Conservation (phyloP, 2,888 invertebrate genomes). For the Molanna angustata region DNA sequence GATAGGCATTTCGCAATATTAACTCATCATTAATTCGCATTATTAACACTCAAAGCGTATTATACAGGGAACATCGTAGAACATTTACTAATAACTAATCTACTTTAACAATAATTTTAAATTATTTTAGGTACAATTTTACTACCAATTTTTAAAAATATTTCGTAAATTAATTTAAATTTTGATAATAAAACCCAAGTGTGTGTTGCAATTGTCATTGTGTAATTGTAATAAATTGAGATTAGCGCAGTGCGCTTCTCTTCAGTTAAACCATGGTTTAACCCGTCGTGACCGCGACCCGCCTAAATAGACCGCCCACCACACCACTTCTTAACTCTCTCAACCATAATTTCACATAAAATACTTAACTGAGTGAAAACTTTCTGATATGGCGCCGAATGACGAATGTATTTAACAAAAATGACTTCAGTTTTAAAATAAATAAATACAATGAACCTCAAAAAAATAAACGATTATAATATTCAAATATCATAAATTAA, state of each 20-base stretch:
- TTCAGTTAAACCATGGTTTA: conserved; percentile 26
- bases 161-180: not conserved
- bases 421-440: too few species aligned
- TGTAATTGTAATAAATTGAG: conserved; percentile 33
- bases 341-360: conserved; percentile 4
- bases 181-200: not conserved
- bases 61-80: too few species aligned
- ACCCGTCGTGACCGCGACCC: conserved; percentile 25
- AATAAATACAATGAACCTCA: too few species aligned
- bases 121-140: not conserved
- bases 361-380: too few species aligned
- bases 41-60: too few species aligned
- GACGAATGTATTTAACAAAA: too few species aligned
- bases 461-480: not conserved
- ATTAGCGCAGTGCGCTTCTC: conserved; percentile 32
- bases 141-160: not conserved
- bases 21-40: too few species aligned
- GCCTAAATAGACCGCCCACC: conserved; percentile 25
- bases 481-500: not conserved
- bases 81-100: too few species aligned
- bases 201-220: too few species aligned
- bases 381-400: too few species aligned
- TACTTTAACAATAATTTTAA: not conserved
- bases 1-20: too few species aligned
- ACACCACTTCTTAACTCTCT: conserved; percentile 34